These are phyloP conservation scores for Megatriorchis doriae DNA, from an alignment of 2,113 vertebrate genomes.

Conservation along the genomic window DNA sequence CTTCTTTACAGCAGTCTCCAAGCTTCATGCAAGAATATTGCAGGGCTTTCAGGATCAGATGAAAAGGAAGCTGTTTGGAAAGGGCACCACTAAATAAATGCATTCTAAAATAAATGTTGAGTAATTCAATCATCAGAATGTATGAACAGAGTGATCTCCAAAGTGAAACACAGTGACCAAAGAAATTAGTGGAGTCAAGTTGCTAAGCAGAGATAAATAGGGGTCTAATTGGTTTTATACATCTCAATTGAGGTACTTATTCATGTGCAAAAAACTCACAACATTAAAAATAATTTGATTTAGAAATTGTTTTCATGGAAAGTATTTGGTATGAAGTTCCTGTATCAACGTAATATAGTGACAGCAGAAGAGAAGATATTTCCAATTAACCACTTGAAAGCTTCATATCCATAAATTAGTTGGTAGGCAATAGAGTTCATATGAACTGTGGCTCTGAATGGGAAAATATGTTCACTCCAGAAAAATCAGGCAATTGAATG, in stretches of 20 bases:
- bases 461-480: not conserved
- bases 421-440: not conserved
- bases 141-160: not conserved
- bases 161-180: conserved; percentile 31
- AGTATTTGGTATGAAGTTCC: conserved; percentile 1
- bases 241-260: conserved; percentile 57
- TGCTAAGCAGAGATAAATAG: conserved; percentile 55
- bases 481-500: not conserved
- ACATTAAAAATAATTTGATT: conserved; percentile 66
- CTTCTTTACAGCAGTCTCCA: not conserved
- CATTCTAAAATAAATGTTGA: conserved; percentile 5
- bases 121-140: conserved; percentile 25
- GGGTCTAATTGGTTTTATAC: conserved; percentile 51
- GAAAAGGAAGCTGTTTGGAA: not conserved
- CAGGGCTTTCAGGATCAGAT: not conserved
- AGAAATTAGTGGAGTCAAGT: conserved; percentile 23
- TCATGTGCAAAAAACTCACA: conserved; percentile 38
- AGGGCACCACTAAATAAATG: not conserved
- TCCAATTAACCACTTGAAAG: conserved; percentile 65
- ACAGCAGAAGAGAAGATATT: conserved; percentile 30
- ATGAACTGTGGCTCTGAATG: not conserved
- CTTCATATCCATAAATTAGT: conserved; percentile 44
- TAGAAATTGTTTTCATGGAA: conserved; percentile 62
- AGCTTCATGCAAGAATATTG: not conserved
- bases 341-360: conserved; percentile 12